A percentile compares a stretch with the other conserved stretches of the same genome.
Evolutionary conservation across 2,888 invertebrate genomes (phyloP).

Genomic region (Machimus rusticus): DNA sequence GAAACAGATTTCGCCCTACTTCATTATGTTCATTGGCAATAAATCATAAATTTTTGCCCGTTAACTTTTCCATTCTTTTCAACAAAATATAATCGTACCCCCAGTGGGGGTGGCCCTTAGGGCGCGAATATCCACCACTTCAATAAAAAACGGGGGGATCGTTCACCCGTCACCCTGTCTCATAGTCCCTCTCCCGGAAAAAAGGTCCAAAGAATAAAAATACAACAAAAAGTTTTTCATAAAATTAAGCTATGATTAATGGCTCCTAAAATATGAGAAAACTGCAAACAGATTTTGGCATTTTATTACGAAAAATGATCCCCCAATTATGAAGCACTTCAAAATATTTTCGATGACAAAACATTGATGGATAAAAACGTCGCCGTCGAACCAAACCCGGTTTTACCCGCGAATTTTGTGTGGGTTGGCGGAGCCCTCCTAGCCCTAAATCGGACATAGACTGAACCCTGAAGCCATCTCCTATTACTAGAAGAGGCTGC

Average conservation of each 20-base stretch:
- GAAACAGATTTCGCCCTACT: constrained; percentile 46
- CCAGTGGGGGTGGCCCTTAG: neutral
- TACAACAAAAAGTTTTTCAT: neutral
- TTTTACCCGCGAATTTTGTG: neutral
- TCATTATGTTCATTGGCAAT: constrained; percentile 48
- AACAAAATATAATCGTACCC: neutral
- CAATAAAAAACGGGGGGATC: neutral
- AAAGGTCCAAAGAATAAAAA: neutral
- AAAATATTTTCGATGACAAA: constrained; percentile 20
- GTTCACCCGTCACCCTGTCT: neutral
- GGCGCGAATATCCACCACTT: neutral
- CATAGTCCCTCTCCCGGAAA: neutral
- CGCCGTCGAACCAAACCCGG: neutral
- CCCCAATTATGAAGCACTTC: constrained; percentile 45
- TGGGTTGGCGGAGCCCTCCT: neutral
- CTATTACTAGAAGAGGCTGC: neutral
- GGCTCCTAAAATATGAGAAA: constrained; percentile 45
- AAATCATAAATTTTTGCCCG: constrained; percentile 45
- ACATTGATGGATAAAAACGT: constrained; percentile 18
- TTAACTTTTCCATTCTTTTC: constrained; percentile 4
- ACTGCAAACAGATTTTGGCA: constrained; percentile 45
- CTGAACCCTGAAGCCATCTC: neutral
- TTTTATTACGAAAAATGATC: constrained; percentile 44
- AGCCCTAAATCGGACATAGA: neutral
- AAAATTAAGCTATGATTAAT: constrained; percentile 45